Conservation (phyloP, 2,113 vertebrate genomes). For the Grammomys dolichurus region DNA sequence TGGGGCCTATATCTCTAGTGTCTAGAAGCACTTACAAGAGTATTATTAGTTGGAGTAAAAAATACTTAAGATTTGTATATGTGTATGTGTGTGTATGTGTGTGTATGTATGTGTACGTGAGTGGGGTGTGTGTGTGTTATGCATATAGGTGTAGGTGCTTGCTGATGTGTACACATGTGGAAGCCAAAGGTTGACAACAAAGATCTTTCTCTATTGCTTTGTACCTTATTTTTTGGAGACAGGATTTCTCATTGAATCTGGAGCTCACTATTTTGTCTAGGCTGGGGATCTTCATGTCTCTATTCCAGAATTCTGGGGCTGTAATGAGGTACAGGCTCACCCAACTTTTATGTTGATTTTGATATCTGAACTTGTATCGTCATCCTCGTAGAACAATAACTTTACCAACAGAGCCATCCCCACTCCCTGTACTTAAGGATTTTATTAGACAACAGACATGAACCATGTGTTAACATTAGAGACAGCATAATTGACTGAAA, state of each 20-base stretch:
- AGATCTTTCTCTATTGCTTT: background rate
- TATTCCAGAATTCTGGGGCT: too few species aligned
- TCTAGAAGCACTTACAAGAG: background rate
- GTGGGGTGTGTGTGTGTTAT: background rate
- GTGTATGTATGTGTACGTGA: background rate
- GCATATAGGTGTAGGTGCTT: background rate
- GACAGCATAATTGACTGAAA: background rate
- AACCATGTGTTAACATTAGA: slow-evolving; percentile 16
- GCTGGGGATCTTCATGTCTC: background rate
- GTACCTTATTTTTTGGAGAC: background rate
- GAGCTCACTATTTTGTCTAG: background rate
- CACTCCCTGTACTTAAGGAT: background rate
- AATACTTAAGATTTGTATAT: background rate
- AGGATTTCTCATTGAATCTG: background rate
- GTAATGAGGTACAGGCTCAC: background rate
- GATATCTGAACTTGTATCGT: background rate
- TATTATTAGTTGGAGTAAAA: background rate
- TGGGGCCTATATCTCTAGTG: background rate
- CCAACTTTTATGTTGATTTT: background rate
- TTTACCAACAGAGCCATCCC: background rate
- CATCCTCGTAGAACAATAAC: too few species aligned
- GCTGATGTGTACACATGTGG: background rate
- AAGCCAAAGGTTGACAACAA: background rate
- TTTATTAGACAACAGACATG: slow-evolving; percentile 40
- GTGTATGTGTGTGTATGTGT: background rate